Evolutionary conservation across 2,888 invertebrate genomes (phyloP).

Genomic region (Notodonta dromedarius): DNA sequence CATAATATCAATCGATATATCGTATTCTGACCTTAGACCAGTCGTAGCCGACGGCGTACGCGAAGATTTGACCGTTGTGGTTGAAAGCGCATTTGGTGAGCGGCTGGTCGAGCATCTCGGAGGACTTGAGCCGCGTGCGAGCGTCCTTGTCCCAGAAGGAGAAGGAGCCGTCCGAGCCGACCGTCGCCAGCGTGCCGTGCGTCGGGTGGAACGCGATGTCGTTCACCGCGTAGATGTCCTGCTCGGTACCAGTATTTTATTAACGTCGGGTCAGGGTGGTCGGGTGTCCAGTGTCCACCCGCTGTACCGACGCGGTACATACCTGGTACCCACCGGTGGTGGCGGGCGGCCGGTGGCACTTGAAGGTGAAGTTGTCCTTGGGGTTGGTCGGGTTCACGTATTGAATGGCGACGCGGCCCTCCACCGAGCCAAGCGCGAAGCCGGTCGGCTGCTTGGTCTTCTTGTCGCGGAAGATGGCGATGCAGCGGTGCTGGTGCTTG

Average conservation of each 20-base stretch:
- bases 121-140: conserved; percentile 98
- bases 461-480: conserved; percentile 98
- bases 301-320: conserved; percentile 26
- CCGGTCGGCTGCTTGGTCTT: conserved; percentile 95
- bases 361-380: conserved; percentile 99
- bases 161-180: conserved; percentile 98
- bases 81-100: conserved; percentile 97
- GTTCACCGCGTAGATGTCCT: conserved; percentile 92
- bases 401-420: conserved; percentile 99
- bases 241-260: conserved; percentile 1
- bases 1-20: too few relatives aligned
- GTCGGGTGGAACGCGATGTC: conserved; percentile 98
- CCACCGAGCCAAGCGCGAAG: conserved; percentile 97
- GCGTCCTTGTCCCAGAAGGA: conserved; percentile 99
- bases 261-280: too few relatives aligned
- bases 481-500: conserved; percentile 97
- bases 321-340: conserved; percentile 88
- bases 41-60: conserved; percentile 98
- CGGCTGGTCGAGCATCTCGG: conserved; percentile 97
- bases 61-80: conserved; percentile 98
- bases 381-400: conserved; percentile 97
- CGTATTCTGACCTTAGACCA: conserved; percentile 93
- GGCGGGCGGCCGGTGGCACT: conserved; percentile 98
- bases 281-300: too few relatives aligned
- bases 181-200: conserved; percentile 98